Base-by-base conservation (phyloP, 1,140 invertebrate genomes). In the Cydia fagiglandana region DNA sequence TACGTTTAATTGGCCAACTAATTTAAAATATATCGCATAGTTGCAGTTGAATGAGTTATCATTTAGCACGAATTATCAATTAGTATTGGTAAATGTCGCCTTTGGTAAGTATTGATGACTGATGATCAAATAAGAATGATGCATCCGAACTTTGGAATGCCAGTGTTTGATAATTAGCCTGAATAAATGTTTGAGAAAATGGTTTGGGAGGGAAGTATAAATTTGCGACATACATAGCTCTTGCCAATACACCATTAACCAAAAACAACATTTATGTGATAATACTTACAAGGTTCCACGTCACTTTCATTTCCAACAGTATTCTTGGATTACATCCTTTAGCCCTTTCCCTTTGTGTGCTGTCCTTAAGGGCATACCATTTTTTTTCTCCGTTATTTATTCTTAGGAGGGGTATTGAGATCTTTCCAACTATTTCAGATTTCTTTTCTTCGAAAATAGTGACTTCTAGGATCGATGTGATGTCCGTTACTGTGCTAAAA, bases 401-500 rank as follows among this genome's bases (percentile, higher is more conserved):
- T 88, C 96, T 94, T 17, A 97, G 92, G 28, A 99, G 91, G 0
- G 99, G 98, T 86, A 99, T 97, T 12, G 96, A 95, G 13, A 99
- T 93, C 93, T 97, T 98, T 50, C 98, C 99, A 2, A 99, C 93
- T 89, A 99, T 99, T 92, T 99, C 99, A 4, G 97, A 96, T 91
- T 98, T 99, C 76, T 97, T 99, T 93, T 99, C 99, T 89, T 99
- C 99, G 85, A 96, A 98, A 1, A 99, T 97, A 0, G 97, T 98
- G 9, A 99, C 94, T 92, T 99, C 98, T 75, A 99, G 91, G 20
- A 97, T 95, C 66, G 97, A 97, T 83, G 99, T 98, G 56, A 99
- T 98, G 88, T 99, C 99, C 83, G 98, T 98, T 0, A 99, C 96
- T 84, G 97, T 96, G 87, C 98, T 98, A 88, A 70, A 94, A 91